Conservation (phyloP, 2,797 vertebrate species). For the Acanthopagrus latus region DNA sequence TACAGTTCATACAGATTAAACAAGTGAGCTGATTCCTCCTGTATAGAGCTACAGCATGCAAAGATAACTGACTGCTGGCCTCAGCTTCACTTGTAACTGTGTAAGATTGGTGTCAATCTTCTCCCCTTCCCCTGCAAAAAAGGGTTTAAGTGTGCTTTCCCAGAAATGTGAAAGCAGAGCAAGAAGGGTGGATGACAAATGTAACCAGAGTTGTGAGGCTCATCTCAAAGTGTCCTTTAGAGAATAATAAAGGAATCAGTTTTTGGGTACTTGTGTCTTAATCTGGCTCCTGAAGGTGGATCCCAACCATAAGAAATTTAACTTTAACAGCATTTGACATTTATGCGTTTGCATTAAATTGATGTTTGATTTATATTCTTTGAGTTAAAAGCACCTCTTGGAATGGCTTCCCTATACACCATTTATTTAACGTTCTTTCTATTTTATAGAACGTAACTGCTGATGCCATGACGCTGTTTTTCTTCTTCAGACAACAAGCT, state of each 20-base stretch:
- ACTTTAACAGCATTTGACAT: background rate
- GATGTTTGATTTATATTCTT: background rate
- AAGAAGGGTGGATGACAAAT: background rate
- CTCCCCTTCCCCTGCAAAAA: background rate
- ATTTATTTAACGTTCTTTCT: slow-evolving; percentile 6
- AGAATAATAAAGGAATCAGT: background rate
- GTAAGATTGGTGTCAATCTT: background rate
- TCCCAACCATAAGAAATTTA: background rate
- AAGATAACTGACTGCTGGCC: too few species aligned
- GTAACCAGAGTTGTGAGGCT: background rate
- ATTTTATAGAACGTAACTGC: background rate
- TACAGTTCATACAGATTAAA: too few species aligned
- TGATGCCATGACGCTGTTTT: slow-evolving; percentile 33
- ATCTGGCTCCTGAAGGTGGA: slow-evolving; percentile 11
- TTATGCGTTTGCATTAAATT: background rate
- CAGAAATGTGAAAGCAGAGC: background rate
- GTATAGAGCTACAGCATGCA: too few species aligned
- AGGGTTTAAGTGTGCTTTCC: too few species aligned
- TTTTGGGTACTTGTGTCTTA: background rate
- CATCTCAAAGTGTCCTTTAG: background rate
- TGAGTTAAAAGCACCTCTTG: background rate
- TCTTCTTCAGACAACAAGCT: slow-evolving; percentile 93
- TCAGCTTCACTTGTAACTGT: too few species aligned
- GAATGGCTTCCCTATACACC: background rate
- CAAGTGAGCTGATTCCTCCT: too few species aligned